Base-by-base conservation (phyloP, 2,797 vertebrate species). In the Platalea minor region DNA sequence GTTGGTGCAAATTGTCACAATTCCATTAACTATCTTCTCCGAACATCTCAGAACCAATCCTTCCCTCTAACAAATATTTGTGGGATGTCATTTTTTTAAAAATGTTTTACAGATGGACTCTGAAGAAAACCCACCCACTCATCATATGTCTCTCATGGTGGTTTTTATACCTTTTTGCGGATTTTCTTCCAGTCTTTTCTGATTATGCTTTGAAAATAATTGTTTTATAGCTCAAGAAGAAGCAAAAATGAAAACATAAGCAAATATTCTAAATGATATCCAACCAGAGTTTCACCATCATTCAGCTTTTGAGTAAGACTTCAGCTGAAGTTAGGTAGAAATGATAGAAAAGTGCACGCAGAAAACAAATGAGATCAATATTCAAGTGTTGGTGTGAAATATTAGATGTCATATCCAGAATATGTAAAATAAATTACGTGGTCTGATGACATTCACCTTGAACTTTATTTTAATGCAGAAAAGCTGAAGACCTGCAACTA, bases 61-160 rank as follows among this genome's bases (percentile, higher is more conserved):
- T 92, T 83, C 29, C 54, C 50, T 90, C 41, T 48, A 86, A 88
- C 35, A 91, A 92, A 88, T 93, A 89, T 60, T 92, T 73, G 57
- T 84, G 41, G 85, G 76, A 89, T 92, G 93, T 73, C 29, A 89
- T 80, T 68, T 95, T 41, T 60, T 5, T 25, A 48, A 95, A 95
- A 96, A 88, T 41, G 37, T 29, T 87, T 95, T 96, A 88, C 96
- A 97, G 96, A 97, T 97, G 96, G 96, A 76, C 91, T 86, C 85
- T 74, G 87, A 95, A 96, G 95, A 97, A 96, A 96, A 95, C 94
- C 95, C 95, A 95, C 96, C 95, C 94, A 96, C 96, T 93, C 96
- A 96, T 92, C 96, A 94, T 88, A 95, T 97, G 96, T 91, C 79
- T 89, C 82, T 78, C 43, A 51, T 69, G 43, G 87, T 45, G 19